These are phyloP conservation scores for Drosophila ezoana DNA, from an alignment of 2,888 invertebrate species.

Conservation along the genomic window DNA sequence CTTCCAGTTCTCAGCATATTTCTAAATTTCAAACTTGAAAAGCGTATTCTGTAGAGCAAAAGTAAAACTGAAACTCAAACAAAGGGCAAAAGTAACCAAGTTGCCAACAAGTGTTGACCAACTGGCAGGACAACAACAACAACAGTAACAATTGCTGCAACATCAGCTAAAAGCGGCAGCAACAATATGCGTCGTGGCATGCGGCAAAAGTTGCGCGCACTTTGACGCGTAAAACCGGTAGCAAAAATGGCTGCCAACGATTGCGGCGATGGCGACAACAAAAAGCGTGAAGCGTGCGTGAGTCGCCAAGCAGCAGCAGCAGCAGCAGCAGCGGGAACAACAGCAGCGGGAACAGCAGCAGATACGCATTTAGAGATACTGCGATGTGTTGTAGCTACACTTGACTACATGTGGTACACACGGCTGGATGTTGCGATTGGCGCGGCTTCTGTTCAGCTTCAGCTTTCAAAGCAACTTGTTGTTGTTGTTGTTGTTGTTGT, in stretches of 20 bases:
- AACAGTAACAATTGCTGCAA: conserved; percentile 26
- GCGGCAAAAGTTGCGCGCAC: conserved; percentile 76
- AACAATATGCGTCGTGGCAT: conserved; percentile 62
- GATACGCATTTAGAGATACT: conserved; percentile 64
- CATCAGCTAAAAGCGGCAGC: conserved; percentile 37
- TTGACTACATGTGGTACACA: conserved; percentile 52
- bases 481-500: conserved; percentile 20
- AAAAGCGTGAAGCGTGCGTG: conserved; percentile 67
- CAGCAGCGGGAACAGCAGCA: conserved; percentile 27
- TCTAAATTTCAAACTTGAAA: not conserved
- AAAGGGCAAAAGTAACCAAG: conserved; percentile 24
- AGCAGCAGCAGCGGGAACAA: conserved; percentile 2
- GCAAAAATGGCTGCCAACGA: conserved; percentile 69
- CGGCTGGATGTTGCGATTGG: conserved; percentile 51
- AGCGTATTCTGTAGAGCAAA: conserved; percentile 1
- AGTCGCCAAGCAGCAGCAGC: conserved; percentile 29
- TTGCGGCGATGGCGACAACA: conserved; percentile 27
- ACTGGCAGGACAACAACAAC: conserved; percentile 32
- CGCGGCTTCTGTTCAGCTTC: conserved; percentile 14
- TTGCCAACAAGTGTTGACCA: conserved; percentile 38
- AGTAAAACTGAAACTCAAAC: conserved; percentile 26
- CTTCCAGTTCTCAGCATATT: not conserved
- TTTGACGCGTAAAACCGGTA: conserved; percentile 80
- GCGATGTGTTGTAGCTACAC: conserved; percentile 72
- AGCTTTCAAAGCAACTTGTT: conserved; percentile 15